Evolutionary conservation across 2,888 invertebrate genomes (phyloP).

Genomic region (Oxycera nigricornis): DNA sequence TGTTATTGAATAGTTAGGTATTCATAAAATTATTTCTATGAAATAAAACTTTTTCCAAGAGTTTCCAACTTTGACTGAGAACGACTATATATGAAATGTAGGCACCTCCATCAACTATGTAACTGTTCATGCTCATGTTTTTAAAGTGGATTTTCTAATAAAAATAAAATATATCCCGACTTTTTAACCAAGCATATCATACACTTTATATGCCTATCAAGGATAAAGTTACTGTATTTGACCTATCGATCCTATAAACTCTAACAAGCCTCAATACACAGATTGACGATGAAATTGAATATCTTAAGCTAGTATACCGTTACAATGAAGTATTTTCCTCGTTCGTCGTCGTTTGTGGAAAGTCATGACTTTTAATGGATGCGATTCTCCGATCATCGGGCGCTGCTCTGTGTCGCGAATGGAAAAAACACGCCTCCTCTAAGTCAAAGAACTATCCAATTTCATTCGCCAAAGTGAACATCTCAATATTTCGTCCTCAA

Average conservation of each 20-base stretch:
- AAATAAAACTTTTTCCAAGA: too few species aligned
- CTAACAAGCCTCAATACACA: neutral
- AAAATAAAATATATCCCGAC: too few species aligned
- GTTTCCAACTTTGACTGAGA: too few species aligned
- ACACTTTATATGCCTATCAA: too few species aligned
- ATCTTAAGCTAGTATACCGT: neutral
- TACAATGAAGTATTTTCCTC: neutral
- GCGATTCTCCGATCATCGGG: neutral
- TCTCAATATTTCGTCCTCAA: neutral
- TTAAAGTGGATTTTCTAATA: too few species aligned
- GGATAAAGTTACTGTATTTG: slow-evolving; percentile 1
- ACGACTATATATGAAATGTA: too few species aligned
- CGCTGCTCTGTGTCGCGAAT: neutral
- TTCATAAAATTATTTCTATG: too few species aligned
- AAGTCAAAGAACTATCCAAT: neutral
- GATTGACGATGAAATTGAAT: neutral
- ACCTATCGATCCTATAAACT: neutral
- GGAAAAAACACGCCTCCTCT: neutral
- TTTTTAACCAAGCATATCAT: too few species aligned
- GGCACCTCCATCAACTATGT: too few species aligned
- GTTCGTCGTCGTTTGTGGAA: neutral
- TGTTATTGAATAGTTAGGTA: too few species aligned
- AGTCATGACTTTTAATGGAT: slow-evolving; percentile 6
- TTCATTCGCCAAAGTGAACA: neutral
- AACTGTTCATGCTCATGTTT: too few species aligned